phyloP scores from a whole-genome alignment of 2,113 vertebrate species.

The Barbus barbus region DNA sequence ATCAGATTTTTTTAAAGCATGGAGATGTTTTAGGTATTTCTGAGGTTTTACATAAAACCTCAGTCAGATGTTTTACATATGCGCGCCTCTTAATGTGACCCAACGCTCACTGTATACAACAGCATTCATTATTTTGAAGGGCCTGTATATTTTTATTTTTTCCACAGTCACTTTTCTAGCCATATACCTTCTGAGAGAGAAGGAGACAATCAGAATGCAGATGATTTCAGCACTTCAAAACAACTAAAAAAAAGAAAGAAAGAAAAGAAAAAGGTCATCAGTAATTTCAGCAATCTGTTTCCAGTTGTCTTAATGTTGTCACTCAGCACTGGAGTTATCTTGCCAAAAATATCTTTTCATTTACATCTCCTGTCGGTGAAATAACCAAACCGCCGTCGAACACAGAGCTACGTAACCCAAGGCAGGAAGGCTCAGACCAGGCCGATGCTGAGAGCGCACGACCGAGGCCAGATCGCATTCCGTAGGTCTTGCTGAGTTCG shows the following conservation, averaged over 20 bases:
- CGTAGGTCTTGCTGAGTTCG: slow-evolving; percentile 58
- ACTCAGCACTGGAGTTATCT: slow-evolving; percentile 33
- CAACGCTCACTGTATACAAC: not conserved
- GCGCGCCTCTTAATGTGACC: not conserved
- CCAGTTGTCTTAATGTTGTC: slow-evolving; percentile 44
- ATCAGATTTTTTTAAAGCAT: too few species aligned
- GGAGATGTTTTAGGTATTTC: not conserved
- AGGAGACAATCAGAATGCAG: not conserved
- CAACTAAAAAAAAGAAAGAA: not conserved
- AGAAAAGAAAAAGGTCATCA: slow-evolving; percentile 22
- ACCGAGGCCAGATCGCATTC: slow-evolving; percentile 34
- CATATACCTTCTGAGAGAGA: slow-evolving; percentile 8
- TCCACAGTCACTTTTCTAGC: not conserved
- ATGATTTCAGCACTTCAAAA: slow-evolving; percentile 25
- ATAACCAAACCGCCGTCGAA: not conserved
- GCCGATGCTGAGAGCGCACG: slow-evolving; percentile 5
- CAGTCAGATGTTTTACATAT: not conserved
- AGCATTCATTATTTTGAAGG: not conserved
- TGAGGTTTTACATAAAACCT: not conserved
- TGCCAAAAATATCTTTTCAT: slow-evolving; percentile 43
- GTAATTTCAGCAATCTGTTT: slow-evolving; percentile 33
- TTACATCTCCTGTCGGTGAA: slow-evolving; percentile 28
- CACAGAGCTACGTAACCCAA: slow-evolving; percentile 31
- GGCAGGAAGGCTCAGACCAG: slow-evolving; percentile 27
- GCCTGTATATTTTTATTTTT: not conserved